Conservation (phyloP, 1,140 invertebrate genomes). For the Heliothis subflexa region DNA sequence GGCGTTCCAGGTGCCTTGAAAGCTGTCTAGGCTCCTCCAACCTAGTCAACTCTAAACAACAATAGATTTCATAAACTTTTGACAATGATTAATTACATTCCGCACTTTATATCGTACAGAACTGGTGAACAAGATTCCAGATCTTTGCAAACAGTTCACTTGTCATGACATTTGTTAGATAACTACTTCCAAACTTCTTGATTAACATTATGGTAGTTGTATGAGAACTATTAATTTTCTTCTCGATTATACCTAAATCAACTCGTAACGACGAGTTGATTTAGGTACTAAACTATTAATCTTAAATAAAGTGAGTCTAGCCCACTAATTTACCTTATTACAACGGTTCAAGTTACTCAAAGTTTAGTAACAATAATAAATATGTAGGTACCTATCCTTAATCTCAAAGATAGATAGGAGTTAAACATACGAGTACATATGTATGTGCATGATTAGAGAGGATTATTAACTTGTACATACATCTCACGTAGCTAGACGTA, state of each 20-base stretch:
- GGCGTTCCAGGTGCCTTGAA: not conserved
- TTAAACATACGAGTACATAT: not conserved
- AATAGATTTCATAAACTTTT: conserved; percentile 19
- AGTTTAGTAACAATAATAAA: conserved; percentile 2
- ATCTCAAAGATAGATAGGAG: not conserved
- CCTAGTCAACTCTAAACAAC: not conserved
- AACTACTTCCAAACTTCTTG: conserved; percentile 32
- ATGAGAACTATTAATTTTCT: conserved; percentile 32
- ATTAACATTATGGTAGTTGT: conserved; percentile 30
- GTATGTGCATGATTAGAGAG: conserved; percentile 3
- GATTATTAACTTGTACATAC: conserved; percentile 12
- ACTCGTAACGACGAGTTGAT: too few species aligned
- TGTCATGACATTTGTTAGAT: conserved; percentile 20
- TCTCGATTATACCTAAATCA: too few species aligned
- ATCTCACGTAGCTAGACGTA: not conserved
- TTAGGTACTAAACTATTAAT: conserved; percentile 14
- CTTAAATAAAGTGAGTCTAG: conserved; percentile 27
- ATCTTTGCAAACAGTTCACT: conserved; percentile 15
- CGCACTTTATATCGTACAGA: not conserved
- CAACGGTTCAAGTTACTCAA: not conserved
- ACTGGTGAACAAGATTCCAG: conserved; percentile 14
- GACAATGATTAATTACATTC: conserved; percentile 20
- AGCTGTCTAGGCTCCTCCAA: not conserved
- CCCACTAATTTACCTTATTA: conserved; percentile 7
- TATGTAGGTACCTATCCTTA: not conserved